Conservation (phyloP, 2,113 vertebrate species). For the Onychorhynchus coronatus region DNA sequence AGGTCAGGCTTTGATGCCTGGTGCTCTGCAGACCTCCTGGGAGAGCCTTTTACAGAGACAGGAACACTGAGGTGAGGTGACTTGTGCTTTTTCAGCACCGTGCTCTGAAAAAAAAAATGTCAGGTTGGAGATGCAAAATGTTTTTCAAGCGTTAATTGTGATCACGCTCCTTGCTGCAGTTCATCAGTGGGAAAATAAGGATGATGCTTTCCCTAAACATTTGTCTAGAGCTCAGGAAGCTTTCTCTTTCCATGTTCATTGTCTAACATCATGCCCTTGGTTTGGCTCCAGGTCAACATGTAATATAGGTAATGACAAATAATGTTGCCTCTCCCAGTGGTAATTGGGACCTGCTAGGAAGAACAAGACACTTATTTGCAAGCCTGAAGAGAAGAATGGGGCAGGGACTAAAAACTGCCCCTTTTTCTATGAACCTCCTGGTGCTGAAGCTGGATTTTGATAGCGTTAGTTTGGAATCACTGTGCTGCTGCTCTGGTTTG, state of each 20-base stretch:
- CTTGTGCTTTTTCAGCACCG: not conserved
- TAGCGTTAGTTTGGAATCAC: not conserved
- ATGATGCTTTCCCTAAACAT: not conserved
- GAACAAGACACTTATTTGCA: not conserved
- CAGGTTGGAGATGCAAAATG: not conserved
- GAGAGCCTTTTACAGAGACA: slow-evolving; percentile 17
- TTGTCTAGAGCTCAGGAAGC: not conserved
- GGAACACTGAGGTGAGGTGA: not conserved
- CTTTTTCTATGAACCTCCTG: not conserved
- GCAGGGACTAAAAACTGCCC: not conserved
- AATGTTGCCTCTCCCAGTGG: not conserved
- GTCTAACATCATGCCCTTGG: not conserved
- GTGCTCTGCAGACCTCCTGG: slow-evolving; percentile 7
- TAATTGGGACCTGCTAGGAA: not conserved
- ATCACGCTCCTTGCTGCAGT: not conserved
- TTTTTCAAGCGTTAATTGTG: not conserved
- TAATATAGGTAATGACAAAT: not conserved
- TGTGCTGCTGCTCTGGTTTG: not conserved
- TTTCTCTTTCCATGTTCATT: not conserved
- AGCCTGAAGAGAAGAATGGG: not conserved
- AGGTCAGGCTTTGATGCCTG: slow-evolving; percentile 43
- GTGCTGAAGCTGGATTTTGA: not conserved
- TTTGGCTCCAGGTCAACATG: not conserved
- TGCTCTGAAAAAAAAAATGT: not conserved
- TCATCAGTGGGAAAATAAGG: not conserved